Evolutionary conservation across 1,140 invertebrate genomes (phyloP), one percentile per base, ranked within the genome.

Genomic region (Apis laboriosa): DNA sequence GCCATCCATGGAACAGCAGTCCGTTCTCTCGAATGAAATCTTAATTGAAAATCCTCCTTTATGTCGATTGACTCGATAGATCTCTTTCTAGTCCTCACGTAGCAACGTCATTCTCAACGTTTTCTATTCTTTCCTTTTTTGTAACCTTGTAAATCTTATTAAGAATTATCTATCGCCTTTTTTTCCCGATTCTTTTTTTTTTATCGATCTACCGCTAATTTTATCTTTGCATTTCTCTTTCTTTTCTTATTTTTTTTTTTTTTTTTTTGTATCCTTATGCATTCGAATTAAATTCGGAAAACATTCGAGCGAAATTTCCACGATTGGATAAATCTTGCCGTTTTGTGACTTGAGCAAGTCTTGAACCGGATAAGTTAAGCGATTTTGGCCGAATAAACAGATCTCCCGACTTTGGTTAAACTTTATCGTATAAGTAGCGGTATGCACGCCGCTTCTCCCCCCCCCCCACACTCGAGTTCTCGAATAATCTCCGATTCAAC

Each of bases 21-120:
- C 28, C 0, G 53, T 58, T 64, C 60, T 55, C 53, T 64, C 72
- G 55, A 68, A 34, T 63, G 19, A 56, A 82, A 80, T 49, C 73
- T 76, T 86, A 85, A 86, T 86, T 86, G 67, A 85, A 82, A 85
- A 85, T 82, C 58, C 56, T 77, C 61, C 60, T 55, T 68, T 66
- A 60, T 21, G 67, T 67, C 24, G 55, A 67, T 28, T 49, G 51
- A 34, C 70, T 80, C 49, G 55, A 82, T 49, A 12, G 13, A 1
- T n/a, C 28, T 34, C 34, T 34, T 2, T 24, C 24, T 24, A 34
- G 1, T 34, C 34, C 0, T 43, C 34, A 0, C 34, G 34, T 43
- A 43, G 34, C 34, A 43, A 43, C 34, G 5, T 7, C 34, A 43
- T 43, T 5, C 34, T 43, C 4, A 24, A 24, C 34, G 5, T 43